phyloP scores from a whole-genome alignment of 1,140 invertebrate species.

The Ruditapes philippinarum region DNA sequence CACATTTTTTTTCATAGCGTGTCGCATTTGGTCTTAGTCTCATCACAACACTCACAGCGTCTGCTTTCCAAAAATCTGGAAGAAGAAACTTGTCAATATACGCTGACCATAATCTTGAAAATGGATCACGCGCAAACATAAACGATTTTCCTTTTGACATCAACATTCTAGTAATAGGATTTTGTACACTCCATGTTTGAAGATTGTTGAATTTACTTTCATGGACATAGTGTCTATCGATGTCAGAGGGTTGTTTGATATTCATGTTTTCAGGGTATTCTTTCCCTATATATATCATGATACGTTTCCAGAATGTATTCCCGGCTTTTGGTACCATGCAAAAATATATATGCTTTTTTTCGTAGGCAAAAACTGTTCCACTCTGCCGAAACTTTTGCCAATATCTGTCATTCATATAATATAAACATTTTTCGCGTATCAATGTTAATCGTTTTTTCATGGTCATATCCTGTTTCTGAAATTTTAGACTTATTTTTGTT shows the following conservation, averaged over 20 bases:
- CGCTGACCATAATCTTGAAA: slow-evolving; percentile 69
- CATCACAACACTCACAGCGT: background rate
- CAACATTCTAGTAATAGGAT: background rate
- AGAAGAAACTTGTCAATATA: slow-evolving; percentile 73
- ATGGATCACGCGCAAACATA: slow-evolving; percentile 72
- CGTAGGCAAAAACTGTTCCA: too few species aligned
- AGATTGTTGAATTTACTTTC: background rate
- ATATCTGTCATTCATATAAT: too few species aligned
- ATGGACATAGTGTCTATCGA: slow-evolving; percentile 23
- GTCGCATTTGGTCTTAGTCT: background rate
- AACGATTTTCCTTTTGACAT: slow-evolving; percentile 16
- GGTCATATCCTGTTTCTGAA: too few species aligned
- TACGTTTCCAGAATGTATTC: slow-evolving; percentile 49
- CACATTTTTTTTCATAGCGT: slow-evolving; percentile 4
- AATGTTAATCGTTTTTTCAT: too few species aligned
- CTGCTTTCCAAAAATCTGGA: slow-evolving; percentile 53
- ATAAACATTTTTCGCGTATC: too few species aligned
- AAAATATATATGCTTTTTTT: slow-evolving; percentile 7
- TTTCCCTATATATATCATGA: slow-evolving; percentile 1
- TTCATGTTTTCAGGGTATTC: slow-evolving; percentile 1
- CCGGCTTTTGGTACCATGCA: slow-evolving; percentile 46
- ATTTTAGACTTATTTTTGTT: too few species aligned
- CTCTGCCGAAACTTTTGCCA: too few species aligned
- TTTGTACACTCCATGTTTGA: background rate
- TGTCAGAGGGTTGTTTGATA: slow-evolving; percentile 3